Base-by-base conservation (phyloP, 2,113 vertebrate genomes). In the Phaethornis superciliosus region DNA sequence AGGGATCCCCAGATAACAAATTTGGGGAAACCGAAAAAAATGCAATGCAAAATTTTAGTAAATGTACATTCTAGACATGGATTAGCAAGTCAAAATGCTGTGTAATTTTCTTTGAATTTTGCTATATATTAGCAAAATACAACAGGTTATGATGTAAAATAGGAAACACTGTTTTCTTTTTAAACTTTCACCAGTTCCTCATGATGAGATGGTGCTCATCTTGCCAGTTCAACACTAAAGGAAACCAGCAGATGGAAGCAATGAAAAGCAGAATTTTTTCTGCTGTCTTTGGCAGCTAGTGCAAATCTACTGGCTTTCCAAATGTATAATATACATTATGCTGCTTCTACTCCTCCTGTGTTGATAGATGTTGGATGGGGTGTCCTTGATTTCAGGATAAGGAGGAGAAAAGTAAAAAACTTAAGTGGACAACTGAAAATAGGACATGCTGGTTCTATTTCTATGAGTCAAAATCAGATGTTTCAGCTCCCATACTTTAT, bases 191-290 rank as follows among this genome's bases (percentile, higher is more conserved):
- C 28, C 23, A 70, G 5, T 84, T 92, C 30, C 47, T 85, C 40
- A 24, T 28, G 17, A 81, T 58, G 37, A 87, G 23, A 47, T 82
- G 69, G 40, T 87, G 56, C 56, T 93, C 4, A 0, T 82, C 72
- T 75, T 88, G 47, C 46, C 79, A 67, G 65, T 90, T 93, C 91
- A 95, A 84, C 88, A 95, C 63, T 92, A 95, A 93, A 90, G 88
- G 49, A 94, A 95, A 74, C 94, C 93, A 96, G 89, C 75, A 83
- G 77, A 96, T 89, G 87, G 70, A 94, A 94, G 69, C 81, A 93
- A 85, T 67, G 94, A 94, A 95, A 91, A 92, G 90, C 81, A 93
- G 83, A 93, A 72, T 81, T 22, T 63, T 40, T 60, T 79, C 64
- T 87, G 27, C n/a, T 5, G 26, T 96, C 83, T 42, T 40, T 94